Conservation (phyloP, 2,113 vertebrate species). For the Nymphicus hollandicus region DNA sequence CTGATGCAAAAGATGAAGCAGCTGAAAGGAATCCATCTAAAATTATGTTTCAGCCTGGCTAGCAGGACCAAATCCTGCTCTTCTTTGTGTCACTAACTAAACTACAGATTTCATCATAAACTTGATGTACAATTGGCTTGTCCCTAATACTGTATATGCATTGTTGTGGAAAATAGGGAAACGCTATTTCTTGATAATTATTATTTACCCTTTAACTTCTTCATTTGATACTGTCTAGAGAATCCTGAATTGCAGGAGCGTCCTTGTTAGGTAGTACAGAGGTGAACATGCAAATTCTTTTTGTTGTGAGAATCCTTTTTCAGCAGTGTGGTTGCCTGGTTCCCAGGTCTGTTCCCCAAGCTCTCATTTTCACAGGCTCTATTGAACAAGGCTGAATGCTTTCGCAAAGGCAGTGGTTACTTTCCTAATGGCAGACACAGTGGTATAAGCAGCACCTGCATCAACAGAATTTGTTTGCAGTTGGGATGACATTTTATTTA, state of each 20-base stretch:
- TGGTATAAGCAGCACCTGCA: constrained; percentile 19
- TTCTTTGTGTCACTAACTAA: not conserved
- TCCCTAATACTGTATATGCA: not conserved
- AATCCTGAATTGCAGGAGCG: not conserved
- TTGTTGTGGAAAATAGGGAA: not conserved
- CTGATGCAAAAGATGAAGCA: not conserved
- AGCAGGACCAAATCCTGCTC: not conserved
- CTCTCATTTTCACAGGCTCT: constrained; percentile 53
- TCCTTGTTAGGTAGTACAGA: not conserved
- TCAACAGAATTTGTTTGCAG: constrained; percentile 52
- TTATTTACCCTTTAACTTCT: not conserved
- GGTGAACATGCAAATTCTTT: constrained; percentile 31
- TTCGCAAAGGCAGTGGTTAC: constrained; percentile 22
- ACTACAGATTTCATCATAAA: not conserved
- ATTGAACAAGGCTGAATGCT: constrained; percentile 19
- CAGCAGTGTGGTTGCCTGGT: constrained; percentile 47
- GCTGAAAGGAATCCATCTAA: not conserved
- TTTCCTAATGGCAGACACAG: constrained; percentile 28
- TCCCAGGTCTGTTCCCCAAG: constrained; percentile 40
- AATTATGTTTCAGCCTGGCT: not conserved
- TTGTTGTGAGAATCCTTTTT: not conserved
- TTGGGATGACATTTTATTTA: constrained; percentile 61
- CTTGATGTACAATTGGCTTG: not conserved
- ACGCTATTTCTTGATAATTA: not conserved
- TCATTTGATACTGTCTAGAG: not conserved